Percentiles rank a stretch among this genome's conserved stretches.
Evolutionary conservation across 2,888 invertebrate genomes (phyloP).

Genomic region (Gisinianus flammeolus): DNA sequence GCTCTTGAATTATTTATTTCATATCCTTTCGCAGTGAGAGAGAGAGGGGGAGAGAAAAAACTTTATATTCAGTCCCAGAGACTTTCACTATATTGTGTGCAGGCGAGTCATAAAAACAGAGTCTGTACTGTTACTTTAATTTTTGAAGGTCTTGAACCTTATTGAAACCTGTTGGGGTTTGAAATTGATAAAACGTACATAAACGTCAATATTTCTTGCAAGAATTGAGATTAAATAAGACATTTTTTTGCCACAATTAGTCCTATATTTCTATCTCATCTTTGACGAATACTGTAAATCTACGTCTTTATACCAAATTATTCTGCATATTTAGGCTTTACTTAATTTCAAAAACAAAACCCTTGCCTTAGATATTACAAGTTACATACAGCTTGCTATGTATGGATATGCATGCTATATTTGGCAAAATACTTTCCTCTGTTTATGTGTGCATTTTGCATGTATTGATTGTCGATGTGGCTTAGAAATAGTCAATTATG

Average conservation of each 20-base stretch:
- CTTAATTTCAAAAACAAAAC: too few relatives aligned
- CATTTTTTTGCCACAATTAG: too few relatives aligned
- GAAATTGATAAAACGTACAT: too few relatives aligned
- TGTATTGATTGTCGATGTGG: not conserved
- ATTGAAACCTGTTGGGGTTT: not conserved
- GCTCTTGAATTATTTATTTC: conserved; percentile 12
- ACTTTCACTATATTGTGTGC: too few relatives aligned
- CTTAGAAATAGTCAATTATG: not conserved
- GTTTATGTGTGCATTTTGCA: not conserved
- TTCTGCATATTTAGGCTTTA: not conserved
- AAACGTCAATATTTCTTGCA: too few relatives aligned
- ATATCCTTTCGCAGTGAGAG: conserved; percentile 3
- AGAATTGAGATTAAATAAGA: too few relatives aligned
- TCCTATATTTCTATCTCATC: too few relatives aligned
- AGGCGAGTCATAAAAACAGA: not conserved
- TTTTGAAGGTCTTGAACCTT: not conserved
- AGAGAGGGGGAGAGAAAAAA: not conserved
- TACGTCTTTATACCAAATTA: not conserved
- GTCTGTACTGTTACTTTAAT: not conserved
- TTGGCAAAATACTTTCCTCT: not conserved
- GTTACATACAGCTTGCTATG: too few relatives aligned
- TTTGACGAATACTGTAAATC: too few relatives aligned
- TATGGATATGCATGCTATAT: too few relatives aligned
- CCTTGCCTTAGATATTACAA: too few relatives aligned
- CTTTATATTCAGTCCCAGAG: not conserved